Percentiles rank a stretch among this genome's conserved stretches.
Conservation (phyloP, 2,113 vertebrate genomes). For the Gobius niger region DNA sequence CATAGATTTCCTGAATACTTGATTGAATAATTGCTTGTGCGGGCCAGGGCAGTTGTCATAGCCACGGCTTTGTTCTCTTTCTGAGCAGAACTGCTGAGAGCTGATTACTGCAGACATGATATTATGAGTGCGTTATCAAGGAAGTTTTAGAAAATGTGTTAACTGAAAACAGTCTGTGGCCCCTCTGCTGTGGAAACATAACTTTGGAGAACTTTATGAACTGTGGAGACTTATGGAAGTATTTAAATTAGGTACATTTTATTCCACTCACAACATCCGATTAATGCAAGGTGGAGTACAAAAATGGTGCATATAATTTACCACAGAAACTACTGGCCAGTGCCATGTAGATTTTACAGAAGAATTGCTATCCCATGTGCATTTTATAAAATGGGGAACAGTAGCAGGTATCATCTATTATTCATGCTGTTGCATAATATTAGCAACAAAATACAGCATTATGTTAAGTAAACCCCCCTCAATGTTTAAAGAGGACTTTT, state of each 20-base stretch:
- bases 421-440: constrained; percentile 4
- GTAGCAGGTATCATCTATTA: constrained; percentile 1
- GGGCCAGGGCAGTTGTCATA: constrained; percentile 31
- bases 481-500: neutral
- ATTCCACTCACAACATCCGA: constrained; percentile 16
- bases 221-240: neutral
- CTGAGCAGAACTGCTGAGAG: constrained; percentile 15
- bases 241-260: constrained; percentile 11
- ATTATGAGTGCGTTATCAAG: constrained; percentile 26
- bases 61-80: constrained; percentile 32
- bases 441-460: neutral
- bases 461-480: neutral
- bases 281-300: constrained; percentile 27
- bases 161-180: constrained; percentile 11
- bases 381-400: neutral
- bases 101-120: constrained; percentile 33
- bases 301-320: constrained; percentile 16
- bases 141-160: constrained; percentile 12
- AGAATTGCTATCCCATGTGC: neutral
- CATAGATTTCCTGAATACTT: constrained; percentile 12
- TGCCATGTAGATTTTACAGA: neutral
- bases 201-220: neutral
- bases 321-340: neutral
- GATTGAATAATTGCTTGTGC: neutral
- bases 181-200: neutral